Base-by-base conservation (phyloP, 2,888 invertebrate genomes). In the Harpalus rufipes region DNA sequence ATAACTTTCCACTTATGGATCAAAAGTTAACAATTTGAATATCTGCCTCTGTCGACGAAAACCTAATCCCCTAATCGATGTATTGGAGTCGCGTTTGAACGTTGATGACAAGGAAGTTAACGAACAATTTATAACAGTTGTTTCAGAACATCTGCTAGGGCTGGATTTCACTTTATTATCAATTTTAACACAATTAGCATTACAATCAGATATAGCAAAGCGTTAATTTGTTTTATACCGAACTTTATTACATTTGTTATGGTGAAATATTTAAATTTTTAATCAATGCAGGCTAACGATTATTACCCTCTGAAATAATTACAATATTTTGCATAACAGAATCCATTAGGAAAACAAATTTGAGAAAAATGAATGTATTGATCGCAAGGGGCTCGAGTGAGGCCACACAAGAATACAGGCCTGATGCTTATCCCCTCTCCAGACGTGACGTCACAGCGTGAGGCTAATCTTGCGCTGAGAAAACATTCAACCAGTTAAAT, bases 21-120 rank as follows among this genome's bases (percentile, higher is more conserved):
- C 44, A 51, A 12, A 51, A 51, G 44, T 51, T 51, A 51, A 51
- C 44, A 51, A 51, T 51, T 51, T 51, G 44, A 51, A 44, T 44
- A 0, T 44, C 44, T 25, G 25, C 25, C 25, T 25, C 44, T 7
- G 1, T 7, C 3, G 6, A 7, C n/a, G n/a, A n/a, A n/a, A n/a
- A n/a, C n/a, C n/a, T n/a, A 5, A 44, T 44, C 1, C 1, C 25
- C 25, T 25, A 44, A 44, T 44, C 44, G 44, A 44, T 44, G 44
- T 44, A 44, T 44, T 10, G 6, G 1, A 10, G 12, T 51, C 12
- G 44, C 44, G 44, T 32, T 32, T 12, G 44, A 12, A 51, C 10
- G 2, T 4, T 51, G 44, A 12, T 51, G 7, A 51, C 10, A 51
- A 51, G 12, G 44, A 51, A 51, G 44, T 51, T 51, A 51, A 51